Conservation (phyloP, 2,797 vertebrate genomes). For the Sebastes minor region DNA sequence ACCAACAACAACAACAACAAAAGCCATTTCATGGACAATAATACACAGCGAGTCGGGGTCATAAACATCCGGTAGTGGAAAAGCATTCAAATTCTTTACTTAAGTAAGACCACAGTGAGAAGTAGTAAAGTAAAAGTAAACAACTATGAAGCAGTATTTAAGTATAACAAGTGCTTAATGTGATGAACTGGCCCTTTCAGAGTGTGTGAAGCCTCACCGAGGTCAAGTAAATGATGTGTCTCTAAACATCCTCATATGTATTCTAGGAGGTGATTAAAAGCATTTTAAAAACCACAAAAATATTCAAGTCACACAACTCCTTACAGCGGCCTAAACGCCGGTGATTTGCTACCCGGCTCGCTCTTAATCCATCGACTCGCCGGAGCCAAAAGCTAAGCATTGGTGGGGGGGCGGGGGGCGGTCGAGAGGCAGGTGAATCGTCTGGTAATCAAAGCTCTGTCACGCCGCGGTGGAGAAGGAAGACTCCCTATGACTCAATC, state of each 20-base stretch:
- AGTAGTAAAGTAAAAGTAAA: conserved; percentile 22
- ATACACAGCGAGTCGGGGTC: conserved; percentile 23
- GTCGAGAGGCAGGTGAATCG: conserved; percentile 53
- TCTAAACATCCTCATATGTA: background rate
- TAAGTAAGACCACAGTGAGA: conserved; percentile 6
- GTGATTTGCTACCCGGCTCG: conserved; percentile 37
- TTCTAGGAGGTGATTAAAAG: background rate
- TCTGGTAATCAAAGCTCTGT: conserved; percentile 64
- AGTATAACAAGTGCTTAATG: background rate
- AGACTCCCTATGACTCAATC: conserved; percentile 64
- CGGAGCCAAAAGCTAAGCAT: conserved; percentile 46
- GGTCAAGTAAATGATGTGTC: background rate
- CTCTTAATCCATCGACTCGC: conserved; percentile 50
- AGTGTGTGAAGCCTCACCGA: background rate
- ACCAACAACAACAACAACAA: conserved; percentile 15
- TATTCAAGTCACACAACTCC: background rate
- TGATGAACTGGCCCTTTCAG: background rate
- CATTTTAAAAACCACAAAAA: background rate
- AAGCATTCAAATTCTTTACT: conserved; percentile 17
- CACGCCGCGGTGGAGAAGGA: conserved; percentile 34
- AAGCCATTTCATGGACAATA: conserved; percentile 53
- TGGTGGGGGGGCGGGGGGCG: background rate
- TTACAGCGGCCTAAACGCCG: background rate
- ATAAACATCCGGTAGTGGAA: conserved; percentile 32
- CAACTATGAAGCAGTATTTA: background rate